phyloP scores from a whole-genome alignment of 2,113 vertebrate genomes.

The Tringa solitaria region DNA sequence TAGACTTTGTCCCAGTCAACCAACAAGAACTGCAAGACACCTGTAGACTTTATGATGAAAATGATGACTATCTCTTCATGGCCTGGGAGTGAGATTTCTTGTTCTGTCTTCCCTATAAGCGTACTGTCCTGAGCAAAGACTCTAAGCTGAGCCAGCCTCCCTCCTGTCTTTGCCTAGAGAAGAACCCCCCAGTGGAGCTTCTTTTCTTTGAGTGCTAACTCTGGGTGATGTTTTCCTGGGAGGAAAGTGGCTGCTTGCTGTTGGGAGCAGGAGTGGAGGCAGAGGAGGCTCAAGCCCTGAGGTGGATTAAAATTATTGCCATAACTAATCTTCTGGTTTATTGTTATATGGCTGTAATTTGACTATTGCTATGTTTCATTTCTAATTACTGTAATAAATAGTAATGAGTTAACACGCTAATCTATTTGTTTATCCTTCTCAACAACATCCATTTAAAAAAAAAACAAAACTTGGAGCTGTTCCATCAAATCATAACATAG shows the following conservation, averaged over 20 bases:
- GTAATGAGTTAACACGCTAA: neutral
- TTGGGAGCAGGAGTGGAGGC: neutral
- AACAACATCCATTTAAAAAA: neutral
- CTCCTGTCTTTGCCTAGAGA: neutral
- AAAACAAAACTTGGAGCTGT: neutral
- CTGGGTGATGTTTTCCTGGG: neutral
- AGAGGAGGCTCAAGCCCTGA: rapidly evolving
- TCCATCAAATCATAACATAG: neutral
- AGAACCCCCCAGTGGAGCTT: neutral
- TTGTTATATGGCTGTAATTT: neutral
- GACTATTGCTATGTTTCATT: neutral
- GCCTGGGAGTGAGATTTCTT: neutral
- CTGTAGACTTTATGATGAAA: neutral
- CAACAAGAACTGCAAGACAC: neutral
- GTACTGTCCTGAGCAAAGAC: neutral
- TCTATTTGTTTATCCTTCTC: neutral
- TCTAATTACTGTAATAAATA: conserved; percentile 1
- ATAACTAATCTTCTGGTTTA: neutral
- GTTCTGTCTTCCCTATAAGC: neutral
- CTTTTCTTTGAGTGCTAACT: neutral
- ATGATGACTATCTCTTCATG: neutral
- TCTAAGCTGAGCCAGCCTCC: neutral
- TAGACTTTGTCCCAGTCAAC: neutral
- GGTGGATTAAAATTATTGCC: neutral
- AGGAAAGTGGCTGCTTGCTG: neutral